Evolutionary conservation across 1,140 invertebrate genomes (phyloP), one percentile per base, ranked within the genome.

Genomic region (Listronotus bonariensis): DNA sequence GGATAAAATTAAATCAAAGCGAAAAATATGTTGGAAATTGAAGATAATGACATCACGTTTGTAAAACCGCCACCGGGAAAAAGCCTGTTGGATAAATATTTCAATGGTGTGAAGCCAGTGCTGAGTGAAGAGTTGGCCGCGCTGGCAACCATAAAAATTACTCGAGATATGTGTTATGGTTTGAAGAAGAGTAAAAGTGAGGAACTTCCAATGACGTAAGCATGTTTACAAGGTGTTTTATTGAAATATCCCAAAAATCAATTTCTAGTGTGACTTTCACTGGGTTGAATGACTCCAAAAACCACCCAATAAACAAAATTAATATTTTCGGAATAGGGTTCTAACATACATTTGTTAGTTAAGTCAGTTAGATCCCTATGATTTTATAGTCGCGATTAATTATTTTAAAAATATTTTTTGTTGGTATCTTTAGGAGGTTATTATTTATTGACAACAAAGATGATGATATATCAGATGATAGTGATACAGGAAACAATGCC

Each of bases 71-170:
- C 59, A 11, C 57, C 56, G 10, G 40, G 31, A 6, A 49, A 64
- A 17, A 52, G 48, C 8, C 14, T 36, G 6, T 26, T 53, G 8
- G 14, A 54, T 11, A 63, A 54, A 31, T 55, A 63, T 55, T 46
- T 63, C 15, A 18, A 55, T 18, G 62, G 40, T 1, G n/a, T 58
- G 2, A 32, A 34, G 14, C 51, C 52, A 18, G 31, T 40, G 7
- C 31, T 65, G 11, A 49, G 46, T 38, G 62, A 65, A 31, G 68
- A 69, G 42, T 15, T 69, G 18, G 55, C 65, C 10, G 63, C 65
- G 6, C 46, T 69, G 48, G 68, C 68, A 6, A 63, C 64, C 3
- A 41, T 69, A 11, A 69, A 65, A 18, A 56, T 69, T 4, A 55
- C 59, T 18, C 52, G 51, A 11, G 64, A 69, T 18, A 58, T 38